A percentile compares a stretch with the other conserved stretches of the same genome.
Evolutionary conservation across 1,140 invertebrate species (phyloP).

Genomic region (Pteromalus puparum): DNA sequence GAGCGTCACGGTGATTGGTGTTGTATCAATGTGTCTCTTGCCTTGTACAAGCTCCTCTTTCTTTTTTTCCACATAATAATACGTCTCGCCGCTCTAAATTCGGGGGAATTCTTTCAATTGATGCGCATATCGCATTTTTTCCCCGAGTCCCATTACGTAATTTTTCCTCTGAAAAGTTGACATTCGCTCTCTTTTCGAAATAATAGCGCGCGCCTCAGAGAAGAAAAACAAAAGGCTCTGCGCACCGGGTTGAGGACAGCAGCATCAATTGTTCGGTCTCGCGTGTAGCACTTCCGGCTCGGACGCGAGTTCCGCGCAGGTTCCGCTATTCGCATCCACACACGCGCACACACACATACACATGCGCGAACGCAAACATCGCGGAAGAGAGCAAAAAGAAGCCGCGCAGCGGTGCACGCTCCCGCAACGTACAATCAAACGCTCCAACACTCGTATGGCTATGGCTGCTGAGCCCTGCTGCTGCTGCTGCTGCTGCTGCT

Average conservation of each 20-base stretch:
- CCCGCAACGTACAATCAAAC: not conserved
- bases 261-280: conserved; percentile 67
- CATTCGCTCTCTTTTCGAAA: not conserved
- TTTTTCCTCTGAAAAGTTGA: not conserved
- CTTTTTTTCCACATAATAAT: no score
- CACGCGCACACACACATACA: conserved; percentile 35
- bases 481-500: no score
- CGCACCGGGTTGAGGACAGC: conserved; percentile 39
- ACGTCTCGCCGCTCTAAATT: no score
- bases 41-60: no score
- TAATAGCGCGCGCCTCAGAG: not conserved
- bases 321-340: conserved; percentile 60
- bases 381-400: not conserved
- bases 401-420: no score
- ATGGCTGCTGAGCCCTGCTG: no score
- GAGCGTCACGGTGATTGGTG: no score
- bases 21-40: no score
- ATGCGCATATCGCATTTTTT: no score
- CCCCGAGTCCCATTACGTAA: not conserved
- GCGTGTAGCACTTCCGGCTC: conserved; percentile 64
- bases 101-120: no score
- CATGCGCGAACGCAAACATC: conserved; percentile 46
- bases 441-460: not conserved
- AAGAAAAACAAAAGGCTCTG: not conserved
- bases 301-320: conserved; percentile 52